Percentiles rank a stretch among this genome's conserved stretches.
Conservation (phyloP, 2,888 invertebrate genomes). For the Metallyticus violacea region DNA sequence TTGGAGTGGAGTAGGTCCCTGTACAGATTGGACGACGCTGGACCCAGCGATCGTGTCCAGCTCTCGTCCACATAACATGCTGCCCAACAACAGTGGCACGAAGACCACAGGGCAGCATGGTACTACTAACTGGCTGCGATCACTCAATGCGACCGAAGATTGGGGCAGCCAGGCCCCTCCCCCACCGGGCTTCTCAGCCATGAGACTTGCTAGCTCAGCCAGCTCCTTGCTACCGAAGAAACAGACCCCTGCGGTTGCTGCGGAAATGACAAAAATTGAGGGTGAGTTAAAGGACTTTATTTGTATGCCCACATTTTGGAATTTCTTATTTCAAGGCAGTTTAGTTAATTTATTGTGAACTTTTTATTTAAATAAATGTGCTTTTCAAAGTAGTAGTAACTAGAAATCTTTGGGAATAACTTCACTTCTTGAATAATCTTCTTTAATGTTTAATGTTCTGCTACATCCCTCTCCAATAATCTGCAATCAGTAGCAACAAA, state of each 20-base stretch:
- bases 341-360: no score
- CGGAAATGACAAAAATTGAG: slow-evolving; percentile 14
- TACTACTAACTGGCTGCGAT: background rate
- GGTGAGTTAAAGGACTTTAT: background rate
- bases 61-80: slow-evolving; percentile 50
- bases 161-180: slow-evolving; percentile 9
- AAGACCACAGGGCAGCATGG: background rate
- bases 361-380: no score
- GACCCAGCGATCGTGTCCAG: slow-evolving; percentile 90
- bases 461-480: no score
- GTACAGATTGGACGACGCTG: slow-evolving; percentile 84
- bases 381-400: no score
- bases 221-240: slow-evolving; percentile 5
- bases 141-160: background rate
- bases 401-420: no score
- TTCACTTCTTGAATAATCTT: no score
- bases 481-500: no score
- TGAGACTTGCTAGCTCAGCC: slow-evolving; percentile 1
- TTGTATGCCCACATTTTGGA: background rate
- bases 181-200: slow-evolving; percentile 18
- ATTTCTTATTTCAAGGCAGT: no score
- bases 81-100: background rate
- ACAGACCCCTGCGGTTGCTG: background rate
- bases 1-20: slow-evolving; percentile 43
- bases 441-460: no score